These are phyloP conservation scores for Aythya fuligula DNA, from an alignment of 2,797 vertebrate genomes.

Conservation along the genomic window DNA sequence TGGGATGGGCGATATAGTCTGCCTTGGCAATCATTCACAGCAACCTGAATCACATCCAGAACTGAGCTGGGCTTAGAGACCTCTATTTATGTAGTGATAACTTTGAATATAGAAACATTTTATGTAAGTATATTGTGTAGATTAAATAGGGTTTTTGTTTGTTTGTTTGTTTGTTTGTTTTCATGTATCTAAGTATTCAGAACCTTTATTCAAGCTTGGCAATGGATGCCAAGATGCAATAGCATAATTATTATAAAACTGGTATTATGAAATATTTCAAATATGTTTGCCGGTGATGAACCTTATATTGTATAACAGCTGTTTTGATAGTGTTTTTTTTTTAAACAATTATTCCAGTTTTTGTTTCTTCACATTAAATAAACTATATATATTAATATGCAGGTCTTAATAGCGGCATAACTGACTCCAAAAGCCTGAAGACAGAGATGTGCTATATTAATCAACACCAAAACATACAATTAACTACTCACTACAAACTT, in stretches of 20 bases:
- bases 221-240: neutral
- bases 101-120: slow-evolving; percentile 33
- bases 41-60: slow-evolving; percentile 54
- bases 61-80: neutral
- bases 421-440: neutral
- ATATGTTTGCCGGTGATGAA: neutral
- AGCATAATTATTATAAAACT: neutral
- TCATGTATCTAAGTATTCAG: neutral
- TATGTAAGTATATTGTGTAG: neutral
- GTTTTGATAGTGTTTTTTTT: neutral
- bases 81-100: slow-evolving; percentile 16
- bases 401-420: neutral
- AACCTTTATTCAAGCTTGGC: neutral
- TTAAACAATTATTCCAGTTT: neutral
- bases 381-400: neutral
- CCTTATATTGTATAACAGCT: neutral
- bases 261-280: neutral
- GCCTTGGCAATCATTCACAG: slow-evolving; percentile 48
- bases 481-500: neutral
- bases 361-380: neutral
- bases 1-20: slow-evolving; percentile 20
- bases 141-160: neutral
- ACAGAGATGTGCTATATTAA: neutral
- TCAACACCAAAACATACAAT: neutral
- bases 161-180: neutral